phyloP scores from a whole-genome alignment of 2,113 vertebrate species.

The Tonatia bakeri region DNA sequence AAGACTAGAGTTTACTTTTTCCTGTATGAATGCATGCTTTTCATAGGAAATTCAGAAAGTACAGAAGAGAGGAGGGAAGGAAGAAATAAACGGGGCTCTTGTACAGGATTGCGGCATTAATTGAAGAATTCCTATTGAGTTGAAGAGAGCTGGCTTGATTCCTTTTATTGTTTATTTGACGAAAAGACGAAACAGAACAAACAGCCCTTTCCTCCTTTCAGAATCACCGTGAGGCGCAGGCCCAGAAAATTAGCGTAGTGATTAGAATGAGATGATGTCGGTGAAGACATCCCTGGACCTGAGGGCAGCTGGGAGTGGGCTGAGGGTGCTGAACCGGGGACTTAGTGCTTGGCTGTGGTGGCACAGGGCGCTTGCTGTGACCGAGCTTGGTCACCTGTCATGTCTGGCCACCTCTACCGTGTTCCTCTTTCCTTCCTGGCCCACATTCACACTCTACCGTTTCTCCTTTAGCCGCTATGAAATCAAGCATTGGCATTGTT shows the following conservation, averaged over 20 bases:
- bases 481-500: not conserved
- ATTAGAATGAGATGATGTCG: not conserved
- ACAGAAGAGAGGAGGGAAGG: not conserved
- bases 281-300: not conserved
- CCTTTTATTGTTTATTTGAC: not conserved
- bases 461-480: not conserved
- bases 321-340: fast-evolving
- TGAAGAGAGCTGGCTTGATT: not conserved
- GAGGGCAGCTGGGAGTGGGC: not conserved
- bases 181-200: not conserved
- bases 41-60: not conserved
- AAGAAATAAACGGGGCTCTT: not conserved
- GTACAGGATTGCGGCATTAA: not conserved
- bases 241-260: not conserved
- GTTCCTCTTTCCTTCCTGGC: not conserved
- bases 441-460: not conserved
- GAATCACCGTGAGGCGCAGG: not conserved
- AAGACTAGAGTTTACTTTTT: not conserved
- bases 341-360: not conserved
- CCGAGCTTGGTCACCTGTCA: not conserved
- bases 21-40: not conserved
- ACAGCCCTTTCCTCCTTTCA: not conserved
- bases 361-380: not conserved
- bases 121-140: not conserved
- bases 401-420: not conserved